phyloP scores from a whole-genome alignment of 2,113 vertebrate species.

The Gasterosteus nipponicus region DNA sequence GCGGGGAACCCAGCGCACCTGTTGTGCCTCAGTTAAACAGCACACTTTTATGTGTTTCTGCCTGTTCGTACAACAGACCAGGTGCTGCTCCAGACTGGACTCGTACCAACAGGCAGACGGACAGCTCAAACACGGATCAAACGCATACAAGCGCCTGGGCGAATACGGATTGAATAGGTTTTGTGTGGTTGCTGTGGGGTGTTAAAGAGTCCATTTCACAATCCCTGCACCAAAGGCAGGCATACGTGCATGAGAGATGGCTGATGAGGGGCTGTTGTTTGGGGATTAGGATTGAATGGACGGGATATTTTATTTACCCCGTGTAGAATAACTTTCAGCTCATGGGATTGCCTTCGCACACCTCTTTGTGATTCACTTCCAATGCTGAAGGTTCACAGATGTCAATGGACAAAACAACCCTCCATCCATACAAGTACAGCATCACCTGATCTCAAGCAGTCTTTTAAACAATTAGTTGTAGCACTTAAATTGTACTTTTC shows the following conservation, averaged over 20 bases:
- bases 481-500: no score
- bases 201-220: conserved; percentile 29
- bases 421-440: not conserved
- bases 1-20: conserved; percentile 45
- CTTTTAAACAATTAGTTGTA: not conserved
- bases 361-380: not conserved
- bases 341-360: not conserved
- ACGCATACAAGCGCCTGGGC: conserved; percentile 8
- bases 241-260: conserved; percentile 26
- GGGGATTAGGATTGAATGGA: conserved; percentile 40
- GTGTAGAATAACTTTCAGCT: conserved; percentile 22
- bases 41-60: conserved; percentile 24
- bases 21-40: conserved; percentile 40
- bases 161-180: conserved; percentile 40
- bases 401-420: conserved; percentile 6
- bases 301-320: conserved; percentile 27
- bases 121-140: conserved; percentile 38
- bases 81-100: conserved; percentile 45
- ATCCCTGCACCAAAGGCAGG: conserved; percentile 41
- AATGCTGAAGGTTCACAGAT: not conserved
- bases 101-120: conserved; percentile 41
- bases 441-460: not conserved
- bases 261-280: conserved; percentile 25
- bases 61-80: conserved; percentile 41
- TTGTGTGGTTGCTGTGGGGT: conserved; percentile 20